Evolutionary conservation across 2,888 invertebrate species (phyloP).

Genomic region (Molanna angustata): DNA sequence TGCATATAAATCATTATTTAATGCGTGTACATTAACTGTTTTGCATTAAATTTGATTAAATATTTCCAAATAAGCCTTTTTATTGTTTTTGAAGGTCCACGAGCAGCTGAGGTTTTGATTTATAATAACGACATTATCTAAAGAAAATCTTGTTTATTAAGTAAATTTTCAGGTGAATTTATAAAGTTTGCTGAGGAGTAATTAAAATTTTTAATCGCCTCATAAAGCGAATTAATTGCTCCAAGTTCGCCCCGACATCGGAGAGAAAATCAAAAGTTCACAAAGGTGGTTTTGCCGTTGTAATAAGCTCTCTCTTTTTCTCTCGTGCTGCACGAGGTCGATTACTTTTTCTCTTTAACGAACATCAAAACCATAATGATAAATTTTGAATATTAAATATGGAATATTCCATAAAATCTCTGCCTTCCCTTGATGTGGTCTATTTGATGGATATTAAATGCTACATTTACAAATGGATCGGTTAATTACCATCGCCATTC

Average conservation of each 20-base stretch:
- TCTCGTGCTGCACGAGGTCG: too few species aligned
- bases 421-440: too few species aligned
- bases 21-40: too few species aligned
- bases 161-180: constrained; percentile 14
- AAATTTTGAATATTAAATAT: too few species aligned
- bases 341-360: too few species aligned
- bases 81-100: neutral
- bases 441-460: too few species aligned
- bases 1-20: too few species aligned
- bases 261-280: constrained; percentile 24
- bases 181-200: constrained; percentile 14
- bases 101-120: constrained; percentile 10
- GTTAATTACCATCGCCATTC: too few species aligned
- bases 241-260: constrained; percentile 9
- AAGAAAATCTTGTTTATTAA: constrained; percentile 16
- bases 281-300: constrained; percentile 14
- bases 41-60: too few species aligned
- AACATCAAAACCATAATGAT: too few species aligned
- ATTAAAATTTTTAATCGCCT: constrained; percentile 24
- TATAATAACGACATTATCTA: constrained; percentile 14
- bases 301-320: constrained; percentile 11
- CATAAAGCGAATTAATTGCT: constrained; percentile 26
- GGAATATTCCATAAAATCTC: too few species aligned
- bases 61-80: constrained; percentile 1
- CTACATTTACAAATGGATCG: too few species aligned